Conservation (phyloP, 2,113 vertebrate species). For the Lepidothrix coronata region DNA sequence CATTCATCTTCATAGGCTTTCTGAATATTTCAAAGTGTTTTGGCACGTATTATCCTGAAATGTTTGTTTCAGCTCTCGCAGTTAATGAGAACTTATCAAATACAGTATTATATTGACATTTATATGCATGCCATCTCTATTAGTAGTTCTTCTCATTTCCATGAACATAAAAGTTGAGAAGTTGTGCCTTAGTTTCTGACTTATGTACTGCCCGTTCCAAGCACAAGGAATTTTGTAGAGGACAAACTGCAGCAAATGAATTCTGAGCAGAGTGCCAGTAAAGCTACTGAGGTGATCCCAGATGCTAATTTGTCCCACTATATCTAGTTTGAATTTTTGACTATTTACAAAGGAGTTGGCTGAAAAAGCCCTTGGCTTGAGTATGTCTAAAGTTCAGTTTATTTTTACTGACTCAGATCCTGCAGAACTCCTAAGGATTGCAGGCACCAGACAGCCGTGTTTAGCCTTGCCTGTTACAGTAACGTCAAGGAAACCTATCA, state of each 20-base stretch:
- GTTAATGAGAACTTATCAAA: conserved; percentile 23
- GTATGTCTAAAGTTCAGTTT: conserved; percentile 62
- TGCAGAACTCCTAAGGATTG: conserved; percentile 53
- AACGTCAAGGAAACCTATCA: conserved; percentile 64
- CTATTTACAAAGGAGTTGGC: conserved; percentile 37
- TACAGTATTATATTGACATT: not conserved
- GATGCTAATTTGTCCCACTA: not conserved
- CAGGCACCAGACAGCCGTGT: conserved; percentile 71
- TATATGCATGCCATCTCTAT: not conserved
- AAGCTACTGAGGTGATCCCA: not conserved
- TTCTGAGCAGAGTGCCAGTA: not conserved
- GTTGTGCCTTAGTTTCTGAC: not conserved
- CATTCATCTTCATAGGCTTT: not conserved
- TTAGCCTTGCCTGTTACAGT: conserved; percentile 64
- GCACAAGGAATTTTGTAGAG: not conserved
- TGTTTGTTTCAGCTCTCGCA: not conserved
- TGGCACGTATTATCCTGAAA: not conserved
- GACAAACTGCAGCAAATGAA: not conserved
- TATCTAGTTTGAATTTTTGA: conserved; percentile 6
- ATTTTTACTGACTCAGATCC: conserved; percentile 60
- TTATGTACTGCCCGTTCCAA: not conserved
- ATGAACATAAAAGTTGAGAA: not conserved
- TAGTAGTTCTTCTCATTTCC: not conserved
- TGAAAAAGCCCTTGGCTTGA: conserved; percentile 45
- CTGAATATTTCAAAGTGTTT: not conserved